These are phyloP conservation scores for Hirtodrosophila confusa DNA, from an alignment of 2,888 invertebrate species.

Conservation along the genomic window DNA sequence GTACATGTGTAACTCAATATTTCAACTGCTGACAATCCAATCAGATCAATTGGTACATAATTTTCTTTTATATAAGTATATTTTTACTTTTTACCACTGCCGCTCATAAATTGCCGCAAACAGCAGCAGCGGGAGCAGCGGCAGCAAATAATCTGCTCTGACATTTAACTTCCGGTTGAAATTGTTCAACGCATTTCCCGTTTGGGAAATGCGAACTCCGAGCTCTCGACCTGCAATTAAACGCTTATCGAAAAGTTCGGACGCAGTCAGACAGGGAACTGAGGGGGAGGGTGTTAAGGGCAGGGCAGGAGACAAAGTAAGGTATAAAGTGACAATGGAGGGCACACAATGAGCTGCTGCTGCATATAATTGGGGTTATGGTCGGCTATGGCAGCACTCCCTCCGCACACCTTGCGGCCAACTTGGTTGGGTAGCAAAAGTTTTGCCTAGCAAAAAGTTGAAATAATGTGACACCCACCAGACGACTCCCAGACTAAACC, in stretches of 20 bases:
- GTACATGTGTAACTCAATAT: not conserved
- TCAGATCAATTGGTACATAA: slow-evolving; percentile 42
- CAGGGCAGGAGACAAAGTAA: not conserved
- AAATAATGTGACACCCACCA: slow-evolving; percentile 16
- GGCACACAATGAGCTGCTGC: slow-evolving; percentile 46
- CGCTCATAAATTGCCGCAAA: slow-evolving; percentile 60
- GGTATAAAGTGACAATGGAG: no score
- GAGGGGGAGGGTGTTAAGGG: not conserved
- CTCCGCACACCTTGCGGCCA: slow-evolving; percentile 13
- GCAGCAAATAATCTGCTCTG: slow-evolving; percentile 45
- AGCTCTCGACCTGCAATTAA: slow-evolving; percentile 70
- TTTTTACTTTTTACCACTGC: slow-evolving; percentile 32
- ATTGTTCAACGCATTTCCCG: slow-evolving; percentile 70
- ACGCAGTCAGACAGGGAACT: slow-evolving; percentile 7
- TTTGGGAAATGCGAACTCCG: slow-evolving; percentile 25
- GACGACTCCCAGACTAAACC: not conserved
- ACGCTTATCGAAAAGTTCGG: slow-evolving; percentile 72
- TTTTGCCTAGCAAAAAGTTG: slow-evolving; percentile 18
- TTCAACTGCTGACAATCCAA: slow-evolving; percentile 20
- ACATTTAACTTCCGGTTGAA: slow-evolving; percentile 73
- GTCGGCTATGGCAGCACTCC: no score
- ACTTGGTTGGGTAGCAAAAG: slow-evolving; percentile 33
- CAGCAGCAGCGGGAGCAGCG: not conserved
- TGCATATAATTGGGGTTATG: slow-evolving; percentile 67
- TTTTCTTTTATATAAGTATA: slow-evolving; percentile 32